These are phyloP conservation scores for Phycodurus eques DNA, from an alignment of 2,113 vertebrate genomes.

Conservation along the genomic window DNA sequence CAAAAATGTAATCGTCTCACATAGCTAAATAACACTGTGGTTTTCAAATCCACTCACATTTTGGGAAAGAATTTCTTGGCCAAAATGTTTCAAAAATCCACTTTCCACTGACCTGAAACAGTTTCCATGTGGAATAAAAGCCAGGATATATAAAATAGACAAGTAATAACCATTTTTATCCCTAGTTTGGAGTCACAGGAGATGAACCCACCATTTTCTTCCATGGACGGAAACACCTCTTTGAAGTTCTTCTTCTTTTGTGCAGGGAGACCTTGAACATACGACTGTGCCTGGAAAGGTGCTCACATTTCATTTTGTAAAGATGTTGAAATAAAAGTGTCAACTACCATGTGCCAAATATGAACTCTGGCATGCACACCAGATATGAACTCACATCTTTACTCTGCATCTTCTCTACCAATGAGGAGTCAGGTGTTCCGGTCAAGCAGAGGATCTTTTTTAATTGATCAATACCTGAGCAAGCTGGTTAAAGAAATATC, in stretches of 20 bases:
- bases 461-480: conserved; percentile 77
- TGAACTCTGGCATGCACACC: not conserved
- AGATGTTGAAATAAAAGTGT: not conserved
- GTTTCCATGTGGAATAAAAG: not conserved
- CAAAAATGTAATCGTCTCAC: too few species aligned
- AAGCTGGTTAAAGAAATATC: conserved; percentile 46
- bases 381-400: conserved; percentile 65
- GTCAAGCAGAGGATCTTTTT: conserved; percentile 76
- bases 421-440: conserved; percentile 69
- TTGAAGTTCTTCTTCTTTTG: conserved; percentile 76
- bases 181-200: not conserved
- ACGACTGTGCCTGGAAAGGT: conserved; percentile 71
- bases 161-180: not conserved
- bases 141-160: too few species aligned
- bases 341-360: not conserved
- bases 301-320: not conserved
- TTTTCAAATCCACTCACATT: not conserved
- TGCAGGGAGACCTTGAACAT: conserved; percentile 69
- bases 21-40: too few species aligned
- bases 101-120: not conserved
- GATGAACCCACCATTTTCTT: conserved; percentile 37
- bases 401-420: conserved; percentile 80
- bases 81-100: not conserved
- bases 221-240: conserved; percentile 70
- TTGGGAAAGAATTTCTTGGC: not conserved